Evolutionary conservation across 2,888 invertebrate genomes (phyloP).

Genomic region (Diarsia dahlii): DNA sequence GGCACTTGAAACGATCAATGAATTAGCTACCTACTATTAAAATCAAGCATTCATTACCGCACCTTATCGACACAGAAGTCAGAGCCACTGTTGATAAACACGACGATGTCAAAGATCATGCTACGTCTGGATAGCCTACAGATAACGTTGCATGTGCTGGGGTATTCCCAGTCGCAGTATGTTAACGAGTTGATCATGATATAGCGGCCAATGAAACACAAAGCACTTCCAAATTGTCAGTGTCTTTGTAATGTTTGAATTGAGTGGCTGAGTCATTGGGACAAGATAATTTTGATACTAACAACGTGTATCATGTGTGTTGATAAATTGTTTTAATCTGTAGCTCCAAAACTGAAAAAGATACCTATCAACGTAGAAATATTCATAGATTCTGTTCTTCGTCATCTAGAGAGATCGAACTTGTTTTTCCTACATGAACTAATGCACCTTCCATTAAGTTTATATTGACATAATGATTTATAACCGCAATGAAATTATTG

Average conservation of each 20-base stretch:
- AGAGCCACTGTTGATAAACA: constrained; percentile 45
- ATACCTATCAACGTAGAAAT: neutral
- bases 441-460: constrained; percentile 13
- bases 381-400: neutral
- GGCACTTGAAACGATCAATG: neutral
- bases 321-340: neutral
- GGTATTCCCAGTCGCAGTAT: constrained; percentile 53
- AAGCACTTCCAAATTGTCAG: constrained; percentile 40
- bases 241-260: constrained; percentile 4
- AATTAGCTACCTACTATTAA: neutral
- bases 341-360: neutral
- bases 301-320: constrained; percentile 1
- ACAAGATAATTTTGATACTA: constrained; percentile 1
- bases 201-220: constrained; percentile 24
- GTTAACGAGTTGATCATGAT: constrained; percentile 39
- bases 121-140: constrained; percentile 27
- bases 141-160: constrained; percentile 46
- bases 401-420: neutral
- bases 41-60: constrained; percentile 19
- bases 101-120: constrained; percentile 51
- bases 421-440: neutral
- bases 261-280: constrained; percentile 22
- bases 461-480: constrained; percentile 8
- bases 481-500: constrained; percentile 37
- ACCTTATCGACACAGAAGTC: constrained; percentile 28